phyloP scores from a whole-genome alignment of 1,140 invertebrate genomes.

The Trichomalopsis sarcophagae region DNA sequence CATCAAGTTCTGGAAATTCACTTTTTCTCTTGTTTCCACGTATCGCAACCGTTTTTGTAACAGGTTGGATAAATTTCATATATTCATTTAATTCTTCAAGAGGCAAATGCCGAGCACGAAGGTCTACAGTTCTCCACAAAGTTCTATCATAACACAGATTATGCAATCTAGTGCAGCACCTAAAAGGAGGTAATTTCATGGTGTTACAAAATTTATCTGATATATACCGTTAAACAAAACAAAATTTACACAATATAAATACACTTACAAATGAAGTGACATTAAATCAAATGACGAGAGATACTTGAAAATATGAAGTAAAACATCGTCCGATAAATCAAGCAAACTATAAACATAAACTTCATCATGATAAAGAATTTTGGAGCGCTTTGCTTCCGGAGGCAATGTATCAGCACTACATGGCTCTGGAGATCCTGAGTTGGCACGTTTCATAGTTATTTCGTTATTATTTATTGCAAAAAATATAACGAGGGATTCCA shows the following conservation, averaged over 20 bases:
- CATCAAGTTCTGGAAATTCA: constrained; percentile 55
- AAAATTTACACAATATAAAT: neutral
- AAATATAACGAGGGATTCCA: neutral
- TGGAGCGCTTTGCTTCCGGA: constrained; percentile 59
- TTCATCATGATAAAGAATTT: constrained; percentile 50
- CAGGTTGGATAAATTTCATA: constrained; percentile 70
- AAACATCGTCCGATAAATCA: constrained; percentile 74
- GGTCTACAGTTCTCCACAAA: constrained; percentile 75
- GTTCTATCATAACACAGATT: constrained; percentile 73
- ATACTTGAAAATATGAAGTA: constrained; percentile 75
- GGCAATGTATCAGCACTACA: constrained; percentile 55
- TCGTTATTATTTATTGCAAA: constrained; percentile 3
- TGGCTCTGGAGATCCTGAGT: constrained; percentile 65
- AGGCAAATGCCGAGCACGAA: constrained; percentile 66
- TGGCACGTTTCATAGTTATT: constrained; percentile 63
- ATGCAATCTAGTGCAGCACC: constrained; percentile 72
- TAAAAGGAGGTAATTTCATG: constrained; percentile 54
- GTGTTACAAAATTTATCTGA: neutral
- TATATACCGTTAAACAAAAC: neutral
- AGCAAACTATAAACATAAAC: constrained; percentile 57
- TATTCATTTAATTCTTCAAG: constrained; percentile 71
- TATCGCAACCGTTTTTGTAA: constrained; percentile 72
- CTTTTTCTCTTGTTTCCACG: constrained; percentile 59
- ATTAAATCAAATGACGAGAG: constrained; percentile 73
- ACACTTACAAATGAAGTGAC: constrained; percentile 73